A percentile compares a stretch with the other conserved stretches of the same genome.
Evolutionary conservation across 1,140 invertebrate species (phyloP).

Genomic region (Myzus persicae): DNA sequence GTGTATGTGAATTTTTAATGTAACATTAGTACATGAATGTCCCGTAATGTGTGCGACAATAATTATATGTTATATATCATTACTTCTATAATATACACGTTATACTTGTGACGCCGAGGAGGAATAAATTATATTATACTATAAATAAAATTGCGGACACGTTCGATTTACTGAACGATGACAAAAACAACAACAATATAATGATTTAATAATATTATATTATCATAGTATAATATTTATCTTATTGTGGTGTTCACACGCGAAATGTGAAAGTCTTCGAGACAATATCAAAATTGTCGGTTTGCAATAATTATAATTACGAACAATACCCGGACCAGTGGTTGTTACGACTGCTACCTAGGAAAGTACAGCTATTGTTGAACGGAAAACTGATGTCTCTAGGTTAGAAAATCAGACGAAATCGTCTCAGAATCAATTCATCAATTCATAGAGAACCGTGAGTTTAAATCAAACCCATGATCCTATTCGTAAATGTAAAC

Average conservation of each 20-base stretch:
- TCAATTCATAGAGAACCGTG: neutral
- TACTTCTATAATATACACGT: neutral
- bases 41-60: constrained; percentile 22
- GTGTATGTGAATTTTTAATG: neutral
- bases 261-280: constrained; percentile 39
- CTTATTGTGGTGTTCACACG: neutral
- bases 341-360: neutral
- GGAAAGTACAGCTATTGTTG: neutral
- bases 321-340: neutral
- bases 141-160: neutral
- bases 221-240: neutral
- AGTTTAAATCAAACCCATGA: neutral
- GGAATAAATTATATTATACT: neutral
- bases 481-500: neutral
- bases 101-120: neutral
- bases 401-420: neutral
- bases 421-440: neutral
- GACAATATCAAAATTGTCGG: neutral
- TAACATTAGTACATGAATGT: neutral
- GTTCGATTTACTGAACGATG: neutral
- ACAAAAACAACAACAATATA: neutral
- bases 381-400: neutral
- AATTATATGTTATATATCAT: neutral
- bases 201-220: neutral
- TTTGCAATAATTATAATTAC: constrained; percentile 30